phyloP scores from a whole-genome alignment of 1,140 invertebrate genomes.

The Diorhabda sublineata region DNA sequence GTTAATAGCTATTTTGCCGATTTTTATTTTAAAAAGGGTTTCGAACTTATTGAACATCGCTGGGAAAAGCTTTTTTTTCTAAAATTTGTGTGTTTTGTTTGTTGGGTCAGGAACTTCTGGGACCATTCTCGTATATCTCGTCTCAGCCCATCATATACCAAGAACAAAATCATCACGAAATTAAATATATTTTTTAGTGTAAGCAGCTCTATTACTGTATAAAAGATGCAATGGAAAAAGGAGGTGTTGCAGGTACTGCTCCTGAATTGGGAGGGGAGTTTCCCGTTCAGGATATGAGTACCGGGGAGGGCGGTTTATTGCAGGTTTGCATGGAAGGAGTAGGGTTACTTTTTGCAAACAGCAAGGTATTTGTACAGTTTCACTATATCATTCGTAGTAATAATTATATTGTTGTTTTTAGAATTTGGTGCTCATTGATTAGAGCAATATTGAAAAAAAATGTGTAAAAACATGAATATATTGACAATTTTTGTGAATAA shows the following conservation, averaged over 20 bases:
- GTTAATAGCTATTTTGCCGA: too few species aligned
- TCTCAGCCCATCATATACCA: too few species aligned
- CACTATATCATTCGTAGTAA: constrained; percentile 3
- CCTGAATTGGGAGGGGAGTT: constrained; percentile 96
- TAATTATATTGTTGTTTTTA: constrained; percentile 4
- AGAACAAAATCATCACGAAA: neutral
- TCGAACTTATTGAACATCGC: too few species aligned
- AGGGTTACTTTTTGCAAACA: constrained; percentile 95
- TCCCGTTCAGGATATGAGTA: constrained; percentile 94
- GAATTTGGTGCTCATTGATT: constrained; percentile 13
- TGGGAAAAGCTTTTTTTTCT: too few species aligned
- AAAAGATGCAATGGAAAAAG: constrained; percentile 97
- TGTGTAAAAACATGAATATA: neutral
- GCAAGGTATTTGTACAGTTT: constrained; percentile 76
- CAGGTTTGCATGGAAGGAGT: constrained; percentile 99
- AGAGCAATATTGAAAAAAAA: neutral
- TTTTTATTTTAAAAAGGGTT: too few species aligned
- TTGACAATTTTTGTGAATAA: too few species aligned
- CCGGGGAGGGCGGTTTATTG: constrained; percentile 93
- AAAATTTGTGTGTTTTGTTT: too few species aligned
- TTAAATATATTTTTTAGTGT: constrained; percentile 63
- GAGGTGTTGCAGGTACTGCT: constrained; percentile 76
- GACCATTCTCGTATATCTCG: too few species aligned
- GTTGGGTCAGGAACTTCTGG: too few species aligned
- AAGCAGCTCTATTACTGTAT: constrained; percentile 98